Conservation (phyloP, 2,113 vertebrate genomes). For the Crocuta crocuta region DNA sequence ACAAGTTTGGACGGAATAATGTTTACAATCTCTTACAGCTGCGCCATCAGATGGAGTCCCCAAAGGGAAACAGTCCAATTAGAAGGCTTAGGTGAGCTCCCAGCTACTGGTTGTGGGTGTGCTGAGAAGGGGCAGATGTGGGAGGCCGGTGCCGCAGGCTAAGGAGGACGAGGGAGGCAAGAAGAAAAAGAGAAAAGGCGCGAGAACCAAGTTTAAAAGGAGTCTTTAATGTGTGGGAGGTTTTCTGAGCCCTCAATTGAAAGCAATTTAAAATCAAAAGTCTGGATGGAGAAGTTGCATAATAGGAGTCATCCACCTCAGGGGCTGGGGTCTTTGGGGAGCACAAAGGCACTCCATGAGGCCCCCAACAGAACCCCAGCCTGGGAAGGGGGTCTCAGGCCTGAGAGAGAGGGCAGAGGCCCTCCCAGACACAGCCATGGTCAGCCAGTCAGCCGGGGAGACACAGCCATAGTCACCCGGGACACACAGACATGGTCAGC, state of each 20-base stretch:
- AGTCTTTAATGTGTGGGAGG: background rate
- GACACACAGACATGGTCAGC: background rate
- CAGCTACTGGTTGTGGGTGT: fast-evolving
- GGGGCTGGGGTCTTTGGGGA: background rate
- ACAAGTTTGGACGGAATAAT: background rate
- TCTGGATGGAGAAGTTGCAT: background rate
- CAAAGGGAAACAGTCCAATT: background rate
- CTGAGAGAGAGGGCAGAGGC: background rate
- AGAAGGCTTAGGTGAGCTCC: background rate
- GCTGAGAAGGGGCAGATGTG: background rate
- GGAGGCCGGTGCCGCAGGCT: fast-evolving
- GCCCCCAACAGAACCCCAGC: background rate
- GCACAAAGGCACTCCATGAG: background rate
- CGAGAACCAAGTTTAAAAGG: background rate
- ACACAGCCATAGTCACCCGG: background rate
- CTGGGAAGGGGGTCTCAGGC: background rate
- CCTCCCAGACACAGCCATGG: background rate
- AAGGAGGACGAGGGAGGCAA: background rate
- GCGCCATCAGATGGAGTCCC: background rate
- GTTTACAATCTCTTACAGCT: background rate
- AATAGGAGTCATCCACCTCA: background rate
- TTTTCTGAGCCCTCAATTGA: background rate
- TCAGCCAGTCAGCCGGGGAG: too few relatives aligned
- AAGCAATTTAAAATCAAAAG: conserved; percentile 4
- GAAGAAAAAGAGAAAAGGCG: background rate